Conservation (phyloP, 2,888 invertebrate genomes). For the Scelioninae gen. 2 region DNA sequence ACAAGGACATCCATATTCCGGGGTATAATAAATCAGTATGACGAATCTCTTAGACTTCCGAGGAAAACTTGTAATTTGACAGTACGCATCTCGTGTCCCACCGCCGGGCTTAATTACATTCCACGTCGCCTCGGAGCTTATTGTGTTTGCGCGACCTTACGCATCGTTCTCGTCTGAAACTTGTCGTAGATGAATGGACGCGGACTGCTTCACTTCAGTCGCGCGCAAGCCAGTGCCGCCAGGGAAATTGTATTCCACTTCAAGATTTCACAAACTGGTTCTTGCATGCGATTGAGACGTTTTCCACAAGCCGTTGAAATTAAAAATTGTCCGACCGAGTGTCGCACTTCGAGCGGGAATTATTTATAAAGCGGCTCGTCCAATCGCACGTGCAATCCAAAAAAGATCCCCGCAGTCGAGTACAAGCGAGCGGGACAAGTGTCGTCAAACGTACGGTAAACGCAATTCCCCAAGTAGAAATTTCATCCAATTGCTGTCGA, state of each 20-base stretch:
- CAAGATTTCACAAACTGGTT: conserved; percentile 47
- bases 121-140: conserved; percentile 57
- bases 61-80: conserved; percentile 62
- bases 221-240: conserved; percentile 21
- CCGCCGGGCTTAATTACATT: conserved; percentile 61
- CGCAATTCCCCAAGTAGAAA: too few species aligned
- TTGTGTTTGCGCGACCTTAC: conserved; percentile 59
- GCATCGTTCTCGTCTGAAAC: conserved; percentile 50
- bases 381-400: too few species aligned
- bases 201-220: conserved; percentile 46
- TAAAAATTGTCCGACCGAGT: too few species aligned
- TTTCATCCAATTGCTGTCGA: too few species aligned
- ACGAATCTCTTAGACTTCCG: conserved; percentile 56
- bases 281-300: conserved; percentile 41
- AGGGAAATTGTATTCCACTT: conserved; percentile 38
- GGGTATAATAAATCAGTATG: conserved; percentile 61
- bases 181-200: conserved; percentile 60
- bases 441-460: too few species aligned
- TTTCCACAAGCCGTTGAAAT: conserved; percentile 27
- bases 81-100: conserved; percentile 58
- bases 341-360: too few species aligned
- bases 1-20: conserved; percentile 58
- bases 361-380: too few species aligned
- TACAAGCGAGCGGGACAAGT: too few species aligned
- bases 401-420: too few species aligned